Conservation (phyloP, 2,797 vertebrate genomes). For the Macrochelys suwanniensis region DNA sequence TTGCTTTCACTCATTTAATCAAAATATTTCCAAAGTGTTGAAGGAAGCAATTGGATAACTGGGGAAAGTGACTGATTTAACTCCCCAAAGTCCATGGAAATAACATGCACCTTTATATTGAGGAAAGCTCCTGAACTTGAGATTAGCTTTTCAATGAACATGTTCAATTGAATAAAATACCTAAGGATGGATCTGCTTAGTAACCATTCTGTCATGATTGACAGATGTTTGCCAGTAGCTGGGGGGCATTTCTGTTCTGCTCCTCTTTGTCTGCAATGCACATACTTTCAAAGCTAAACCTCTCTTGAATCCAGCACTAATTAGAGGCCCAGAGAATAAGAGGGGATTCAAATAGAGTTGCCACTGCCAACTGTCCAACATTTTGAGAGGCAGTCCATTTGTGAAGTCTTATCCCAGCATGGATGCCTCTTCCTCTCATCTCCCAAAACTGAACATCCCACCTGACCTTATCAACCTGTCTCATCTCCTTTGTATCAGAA, state of each 20-base stretch:
- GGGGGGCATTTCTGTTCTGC: slow-evolving; percentile 23
- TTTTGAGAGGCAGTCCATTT: background rate
- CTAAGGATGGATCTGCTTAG: background rate
- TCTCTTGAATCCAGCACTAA: slow-evolving; percentile 32
- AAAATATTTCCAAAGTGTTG: no score
- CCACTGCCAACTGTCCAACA: background rate
- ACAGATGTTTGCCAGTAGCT: slow-evolving; percentile 38
- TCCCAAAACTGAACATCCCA: background rate
- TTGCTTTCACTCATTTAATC: background rate
- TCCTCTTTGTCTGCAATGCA: slow-evolving; percentile 2
- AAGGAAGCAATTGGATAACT: background rate
- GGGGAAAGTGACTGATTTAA: background rate
- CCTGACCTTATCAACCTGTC: background rate
- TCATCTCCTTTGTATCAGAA: background rate
- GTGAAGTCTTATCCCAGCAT: background rate
- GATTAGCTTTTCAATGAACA: background rate
- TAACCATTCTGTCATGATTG: slow-evolving; percentile 19
- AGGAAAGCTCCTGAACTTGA: background rate
- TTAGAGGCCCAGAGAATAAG: slow-evolving; percentile 19
- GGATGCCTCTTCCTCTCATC: background rate
- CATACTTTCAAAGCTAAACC: slow-evolving; percentile 15
- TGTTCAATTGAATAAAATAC: background rate
- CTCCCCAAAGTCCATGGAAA: background rate
- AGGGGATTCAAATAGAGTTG: background rate
- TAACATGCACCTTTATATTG: background rate